A percentile compares a stretch with the other conserved stretches of the same genome.
Conservation (phyloP, 2,888 invertebrate species). For the Ditula angustiorana region DNA sequence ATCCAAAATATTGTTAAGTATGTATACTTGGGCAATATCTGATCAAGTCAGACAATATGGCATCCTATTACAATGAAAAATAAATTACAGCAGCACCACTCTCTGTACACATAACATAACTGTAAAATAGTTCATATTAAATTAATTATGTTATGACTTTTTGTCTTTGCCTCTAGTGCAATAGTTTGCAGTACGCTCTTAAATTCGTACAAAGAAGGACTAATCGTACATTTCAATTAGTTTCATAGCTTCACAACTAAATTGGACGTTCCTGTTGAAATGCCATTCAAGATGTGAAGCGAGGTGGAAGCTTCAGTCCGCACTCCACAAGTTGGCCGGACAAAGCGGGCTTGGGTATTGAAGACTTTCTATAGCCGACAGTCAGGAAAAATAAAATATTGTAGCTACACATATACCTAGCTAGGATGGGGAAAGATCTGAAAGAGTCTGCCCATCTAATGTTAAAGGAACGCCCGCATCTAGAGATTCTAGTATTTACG, state of each 20-base stretch:
- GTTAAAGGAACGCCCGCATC: too few relatives aligned
- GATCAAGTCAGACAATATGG: too few relatives aligned
- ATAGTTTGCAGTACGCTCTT: neutral
- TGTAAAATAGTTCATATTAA: too few relatives aligned
- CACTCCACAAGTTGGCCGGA: slow-evolving; percentile 22
- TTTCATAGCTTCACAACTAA: slow-evolving; percentile 24
- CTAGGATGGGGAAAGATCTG: neutral
- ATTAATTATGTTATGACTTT: too few relatives aligned
- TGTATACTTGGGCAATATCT: too few relatives aligned
- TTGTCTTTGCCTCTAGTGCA: too few relatives aligned
- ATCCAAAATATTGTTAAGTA: too few relatives aligned
- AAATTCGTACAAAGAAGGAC: neutral
- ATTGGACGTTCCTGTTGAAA: slow-evolving; percentile 22
- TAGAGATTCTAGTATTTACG: too few relatives aligned
- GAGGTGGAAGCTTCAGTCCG: slow-evolving; percentile 17
- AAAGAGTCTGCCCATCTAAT: neutral
- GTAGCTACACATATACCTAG: too few relatives aligned
- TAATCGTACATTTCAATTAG: slow-evolving; percentile 23
- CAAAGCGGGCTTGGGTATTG: slow-evolving; percentile 5
- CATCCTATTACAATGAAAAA: too few relatives aligned
- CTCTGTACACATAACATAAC: too few relatives aligned
- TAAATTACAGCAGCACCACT: too few relatives aligned
- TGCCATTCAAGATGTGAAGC: slow-evolving; percentile 33
- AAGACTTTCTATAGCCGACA: slow-evolving; percentile 3
- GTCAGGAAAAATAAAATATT: neutral